A percentile compares a stretch with the other conserved stretches of the same genome.
Evolutionary conservation across 2,113 vertebrate species (phyloP).

Genomic region (Notechis scutatus): DNA sequence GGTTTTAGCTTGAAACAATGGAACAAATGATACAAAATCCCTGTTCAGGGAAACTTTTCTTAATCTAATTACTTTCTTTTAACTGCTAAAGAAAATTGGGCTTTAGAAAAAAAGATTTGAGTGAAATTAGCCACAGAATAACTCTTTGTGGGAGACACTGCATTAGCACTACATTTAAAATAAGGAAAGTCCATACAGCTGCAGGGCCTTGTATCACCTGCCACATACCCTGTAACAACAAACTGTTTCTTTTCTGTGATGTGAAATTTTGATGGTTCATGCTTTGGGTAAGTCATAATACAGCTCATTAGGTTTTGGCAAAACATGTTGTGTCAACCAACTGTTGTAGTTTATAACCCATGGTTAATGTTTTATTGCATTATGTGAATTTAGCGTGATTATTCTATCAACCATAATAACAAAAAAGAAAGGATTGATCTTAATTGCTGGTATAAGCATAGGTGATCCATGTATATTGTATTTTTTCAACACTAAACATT

Average conservation of each 20-base stretch:
- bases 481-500: background rate
- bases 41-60: background rate
- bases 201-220: background rate
- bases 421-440: background rate
- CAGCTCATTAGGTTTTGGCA: background rate
- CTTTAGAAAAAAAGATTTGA: background rate
- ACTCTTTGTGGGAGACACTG: background rate
- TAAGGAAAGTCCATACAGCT: background rate
- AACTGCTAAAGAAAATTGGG: background rate
- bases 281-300: background rate
- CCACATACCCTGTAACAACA: background rate
- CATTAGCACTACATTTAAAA: background rate
- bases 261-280: background rate
- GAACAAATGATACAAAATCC: background rate
- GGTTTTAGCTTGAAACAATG: background rate
- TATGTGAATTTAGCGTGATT: background rate
- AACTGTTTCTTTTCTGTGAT: background rate
- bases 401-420: background rate
- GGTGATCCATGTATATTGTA: background rate
- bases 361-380: background rate
- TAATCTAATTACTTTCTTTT: background rate
- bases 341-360: background rate
- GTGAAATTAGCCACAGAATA: background rate
- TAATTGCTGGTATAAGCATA: background rate
- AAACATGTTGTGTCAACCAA: background rate